Conservation (phyloP, 2,797 vertebrate species). For the Spinibarbus caldwelli region DNA sequence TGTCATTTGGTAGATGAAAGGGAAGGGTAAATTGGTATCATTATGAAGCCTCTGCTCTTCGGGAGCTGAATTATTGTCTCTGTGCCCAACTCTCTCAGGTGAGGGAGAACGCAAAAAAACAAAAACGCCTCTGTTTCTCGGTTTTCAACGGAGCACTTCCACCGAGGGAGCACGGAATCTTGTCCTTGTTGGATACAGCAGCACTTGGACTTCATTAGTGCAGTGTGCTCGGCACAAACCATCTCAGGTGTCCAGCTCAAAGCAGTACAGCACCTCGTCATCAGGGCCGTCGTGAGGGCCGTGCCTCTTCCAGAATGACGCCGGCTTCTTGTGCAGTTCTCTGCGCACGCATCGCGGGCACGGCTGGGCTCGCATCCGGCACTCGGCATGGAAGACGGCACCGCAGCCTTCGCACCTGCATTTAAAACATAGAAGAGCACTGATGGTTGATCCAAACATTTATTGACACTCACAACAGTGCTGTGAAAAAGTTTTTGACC, state of each 20-base stretch:
- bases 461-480: background rate
- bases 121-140: conserved; percentile 48
- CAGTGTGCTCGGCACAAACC: background rate
- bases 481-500: background rate
- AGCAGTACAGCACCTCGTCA: conserved; percentile 88
- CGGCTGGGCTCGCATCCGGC: conserved; percentile 90
- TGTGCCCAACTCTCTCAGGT: conserved; percentile 58
- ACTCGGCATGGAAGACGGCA: conserved; percentile 93
- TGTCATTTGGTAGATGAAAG: conserved; percentile 69
- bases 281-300: conserved; percentile 84
- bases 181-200: conserved; percentile 25
- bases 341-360: conserved; percentile 93
- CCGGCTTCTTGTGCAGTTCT: conserved; percentile 91
- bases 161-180: conserved; percentile 20
- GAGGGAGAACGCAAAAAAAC: conserved; percentile 49
- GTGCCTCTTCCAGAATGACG: conserved; percentile 89
- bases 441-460: background rate
- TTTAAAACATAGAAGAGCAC: background rate
- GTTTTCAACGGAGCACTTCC: conserved; percentile 45
- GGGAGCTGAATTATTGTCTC: conserved; percentile 61
- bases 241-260: conserved; percentile 86
- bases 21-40: conserved; percentile 66
- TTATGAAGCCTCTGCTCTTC: conserved; percentile 64
- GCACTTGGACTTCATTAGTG: conserved; percentile 31
- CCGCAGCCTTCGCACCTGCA: conserved; percentile 92